These are phyloP conservation scores for Brenthis hecate DNA, from an alignment of 2,888 invertebrate genomes.

Conservation along the genomic window DNA sequence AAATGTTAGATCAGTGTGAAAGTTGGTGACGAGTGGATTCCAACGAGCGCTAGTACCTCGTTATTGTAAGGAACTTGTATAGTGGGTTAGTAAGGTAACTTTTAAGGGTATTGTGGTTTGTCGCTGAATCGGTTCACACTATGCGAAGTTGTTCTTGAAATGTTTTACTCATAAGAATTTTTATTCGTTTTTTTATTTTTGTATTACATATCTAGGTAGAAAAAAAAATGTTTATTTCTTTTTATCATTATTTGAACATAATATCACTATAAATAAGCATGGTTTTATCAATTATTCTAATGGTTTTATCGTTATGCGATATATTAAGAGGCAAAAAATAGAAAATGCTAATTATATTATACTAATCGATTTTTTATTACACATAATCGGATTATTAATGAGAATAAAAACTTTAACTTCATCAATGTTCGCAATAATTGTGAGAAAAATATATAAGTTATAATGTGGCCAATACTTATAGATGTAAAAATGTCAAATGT, in stretches of 20 bases:
- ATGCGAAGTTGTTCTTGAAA: constrained; percentile 9
- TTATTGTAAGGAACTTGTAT: constrained; percentile 25
- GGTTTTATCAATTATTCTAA: neutral
- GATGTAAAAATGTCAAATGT: constrained; percentile 18
- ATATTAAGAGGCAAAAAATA: constrained; percentile 18
- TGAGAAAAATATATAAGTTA: constrained; percentile 19
- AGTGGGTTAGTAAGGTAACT: constrained; percentile 31
- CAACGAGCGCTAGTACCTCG: constrained; percentile 22
- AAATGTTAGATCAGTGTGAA: constrained; percentile 38
- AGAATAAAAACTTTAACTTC: constrained; percentile 16
- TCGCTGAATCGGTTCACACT: constrained; percentile 19
- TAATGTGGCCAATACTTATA: constrained; percentile 11
- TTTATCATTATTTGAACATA: too few relatives aligned
- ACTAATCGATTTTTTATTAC: constrained; percentile 22
- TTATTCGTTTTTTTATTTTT: neutral
- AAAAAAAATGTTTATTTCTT: neutral
- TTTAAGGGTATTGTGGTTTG: constrained; percentile 21
- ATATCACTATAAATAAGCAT: too few relatives aligned
- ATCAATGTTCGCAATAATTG: constrained; percentile 21
- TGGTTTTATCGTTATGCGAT: constrained; percentile 26
- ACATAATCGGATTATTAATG: constrained; percentile 25
- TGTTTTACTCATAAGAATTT: neutral
- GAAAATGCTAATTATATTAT: constrained; percentile 27
- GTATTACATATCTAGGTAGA: neutral
- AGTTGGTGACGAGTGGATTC: constrained; percentile 34